Conservation (phyloP, 2,797 vertebrate species). For the Odontamblyopus rebecca region DNA sequence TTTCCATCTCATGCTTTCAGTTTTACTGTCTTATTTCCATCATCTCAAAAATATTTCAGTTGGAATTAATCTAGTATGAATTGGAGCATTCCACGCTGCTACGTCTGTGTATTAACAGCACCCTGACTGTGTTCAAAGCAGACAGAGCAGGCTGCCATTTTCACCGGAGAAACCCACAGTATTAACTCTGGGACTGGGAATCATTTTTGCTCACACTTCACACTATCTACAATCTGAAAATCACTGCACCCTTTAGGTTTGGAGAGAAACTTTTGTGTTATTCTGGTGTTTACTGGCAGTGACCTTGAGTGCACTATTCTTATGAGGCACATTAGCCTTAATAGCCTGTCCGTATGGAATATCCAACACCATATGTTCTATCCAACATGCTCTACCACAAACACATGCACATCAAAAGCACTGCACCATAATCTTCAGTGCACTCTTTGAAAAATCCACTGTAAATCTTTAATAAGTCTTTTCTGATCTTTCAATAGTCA, state of each 20-base stretch:
- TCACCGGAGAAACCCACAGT: background rate
- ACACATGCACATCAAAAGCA: background rate
- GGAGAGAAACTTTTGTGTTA: background rate
- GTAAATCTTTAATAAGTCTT: conserved; percentile 27
- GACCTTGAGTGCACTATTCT: conserved; percentile 7
- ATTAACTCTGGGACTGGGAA: background rate
- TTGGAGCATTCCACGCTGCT: background rate
- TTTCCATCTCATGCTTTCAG: background rate
- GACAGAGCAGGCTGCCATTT: background rate
- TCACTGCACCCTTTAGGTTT: background rate
- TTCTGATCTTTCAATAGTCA: conserved; percentile 24
- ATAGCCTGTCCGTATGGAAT: conserved; percentile 8
- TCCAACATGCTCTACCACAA: background rate
- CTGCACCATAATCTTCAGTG: background rate
- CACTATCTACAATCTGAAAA: background rate
- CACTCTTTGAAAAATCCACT: conserved; percentile 12
- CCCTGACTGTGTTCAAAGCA: conserved; percentile 1
- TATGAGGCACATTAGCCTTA: conserved; percentile 3
- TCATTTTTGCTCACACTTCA: background rate
- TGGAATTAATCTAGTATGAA: background rate
- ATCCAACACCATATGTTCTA: background rate
- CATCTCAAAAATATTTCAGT: background rate
- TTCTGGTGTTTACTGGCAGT: conserved; percentile 2
- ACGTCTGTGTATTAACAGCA: background rate
- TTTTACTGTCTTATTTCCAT: background rate